Evolutionary conservation across 2,797 vertebrate genomes (phyloP), one percentile per base, ranked within the genome.

Genomic region (Sitta carolinensis): DNA sequence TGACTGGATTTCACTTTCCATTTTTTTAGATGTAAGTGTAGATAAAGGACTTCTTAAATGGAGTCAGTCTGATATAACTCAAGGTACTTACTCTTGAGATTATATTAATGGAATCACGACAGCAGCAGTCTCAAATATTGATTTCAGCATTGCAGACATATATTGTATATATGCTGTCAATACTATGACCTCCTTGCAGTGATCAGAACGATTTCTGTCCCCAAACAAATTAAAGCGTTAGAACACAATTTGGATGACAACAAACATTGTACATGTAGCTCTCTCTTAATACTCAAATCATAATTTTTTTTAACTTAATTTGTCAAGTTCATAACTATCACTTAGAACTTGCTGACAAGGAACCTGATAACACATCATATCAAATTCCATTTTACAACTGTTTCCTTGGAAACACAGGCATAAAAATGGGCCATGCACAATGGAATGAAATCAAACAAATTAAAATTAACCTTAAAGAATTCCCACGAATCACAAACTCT

Each of bases 321-420:
- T 96, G 93, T 96, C 89, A 94, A 82, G 93, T 94, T 94, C 77
- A 43, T 95, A 96, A 89, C 95, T 93, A 91, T 86, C 93, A 79
- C 95, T 96, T 82, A 81, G 91, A 96, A 97, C 93, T 96, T 95
- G 91, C 95, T 95, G 94, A 97, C 92, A 97, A 94, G 94, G 77
- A 95, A 95, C 92, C 91, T 96, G 95, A 88, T 96, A 96, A 94
- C 95, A 94, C 85, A 94, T 96, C 95, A 94, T 94, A 94, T 91
- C 91, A 94, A 94, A 95, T 96, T 95, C 94, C 77, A 80, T 96
- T 97, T 96, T 96, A 95, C 94, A 96, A 97, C 94, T 91, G 96
- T 96, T 97, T 96, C 95, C 95, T 96, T 93, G 94, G 96, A 96
- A 97, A 96, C 95, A 96, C 89, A 70, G 77, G 87, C 94, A 94